Evolutionary conservation across 2,888 invertebrate genomes (phyloP), one percentile per base, ranked within the genome.

Genomic region (Lasioglossum vierecki): DNA sequence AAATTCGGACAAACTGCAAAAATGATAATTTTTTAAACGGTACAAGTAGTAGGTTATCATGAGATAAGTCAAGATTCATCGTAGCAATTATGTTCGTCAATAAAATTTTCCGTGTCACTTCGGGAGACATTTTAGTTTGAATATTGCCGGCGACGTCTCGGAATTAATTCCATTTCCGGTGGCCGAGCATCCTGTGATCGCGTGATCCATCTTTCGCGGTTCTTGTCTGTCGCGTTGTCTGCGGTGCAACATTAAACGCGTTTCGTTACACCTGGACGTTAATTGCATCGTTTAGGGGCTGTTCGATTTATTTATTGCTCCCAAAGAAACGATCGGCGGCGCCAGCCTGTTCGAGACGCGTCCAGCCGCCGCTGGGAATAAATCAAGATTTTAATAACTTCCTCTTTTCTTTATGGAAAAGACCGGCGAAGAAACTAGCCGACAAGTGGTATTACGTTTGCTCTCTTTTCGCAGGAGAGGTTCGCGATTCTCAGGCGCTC

Each of bases 141-240:
- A 60, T 30, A 60, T 13, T 5, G 26, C n/a, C 60, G 60, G 72
- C 44, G 71, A 60, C 44, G 77, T 35, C 72, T 6, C 49, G 70
- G 49, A 75, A 82, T 79, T 74, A 75, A 82, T 80, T 83, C 80
- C 71, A 72, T 83, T 83, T 80, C 83, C 83, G 80, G 15, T 72
- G 71, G 2, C 66, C 13, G 80, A 72, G 80, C 80, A 63, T 63
- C 75, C 46, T n/a, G 35, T 53, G 76, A 83, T 83, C 72, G 80
- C 75, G 57, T 9, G 68, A 39, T 26, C 4, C 30, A 15, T 66
- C 35, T 72, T 41, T 41, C 49, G 18, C 49, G 41, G 11, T 13
- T 39, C n/a, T 46, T 26, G 4, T 8, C 68, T 53, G 44, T 15
- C 26, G 26, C 75, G 44, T 8, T 22, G 22, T 39, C 76, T 39